Conservation (phyloP, 2,888 invertebrate species). For the Junonia oenone region DNA sequence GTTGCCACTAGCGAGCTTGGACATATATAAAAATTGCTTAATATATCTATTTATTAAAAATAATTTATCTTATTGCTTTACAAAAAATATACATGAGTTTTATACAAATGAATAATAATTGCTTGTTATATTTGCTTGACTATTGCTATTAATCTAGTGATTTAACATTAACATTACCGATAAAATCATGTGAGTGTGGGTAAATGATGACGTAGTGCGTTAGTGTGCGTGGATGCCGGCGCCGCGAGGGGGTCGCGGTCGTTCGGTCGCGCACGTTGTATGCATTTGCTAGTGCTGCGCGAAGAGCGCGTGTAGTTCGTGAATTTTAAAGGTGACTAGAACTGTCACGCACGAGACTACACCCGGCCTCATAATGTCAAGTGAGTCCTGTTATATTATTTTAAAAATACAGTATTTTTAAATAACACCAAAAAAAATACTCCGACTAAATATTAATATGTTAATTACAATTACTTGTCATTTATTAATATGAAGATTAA, state of each 20-base stretch:
- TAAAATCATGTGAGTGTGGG: conserved; percentile 1
- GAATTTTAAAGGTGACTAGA: conserved; percentile 60
- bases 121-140: not conserved
- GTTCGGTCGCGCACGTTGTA: conserved; percentile 54
- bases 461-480: not conserved
- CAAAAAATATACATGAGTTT: not conserved
- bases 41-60: not conserved
- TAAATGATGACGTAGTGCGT: not conserved
- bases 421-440: too few species aligned
- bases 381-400: conserved; percentile 43
- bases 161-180: not conserved
- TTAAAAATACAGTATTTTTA: too few species aligned
- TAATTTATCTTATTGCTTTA: not conserved
- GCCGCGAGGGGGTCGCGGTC: conserved; percentile 46
- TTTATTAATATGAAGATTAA: conserved; percentile 8
- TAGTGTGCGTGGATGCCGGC: conserved; percentile 31
- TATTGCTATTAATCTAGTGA: not conserved
- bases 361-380: conserved; percentile 74
- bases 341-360: conserved; percentile 66
- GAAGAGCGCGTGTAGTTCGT: conserved; percentile 69
- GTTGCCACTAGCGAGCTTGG: conserved; percentile 47
- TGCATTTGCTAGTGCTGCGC: conserved; percentile 67
- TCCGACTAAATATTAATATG: too few species aligned
- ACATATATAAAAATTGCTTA: not conserved
- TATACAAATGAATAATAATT: not conserved